Conservation (phyloP, 1,140 invertebrate species). For the Asbolus verrucosus region DNA sequence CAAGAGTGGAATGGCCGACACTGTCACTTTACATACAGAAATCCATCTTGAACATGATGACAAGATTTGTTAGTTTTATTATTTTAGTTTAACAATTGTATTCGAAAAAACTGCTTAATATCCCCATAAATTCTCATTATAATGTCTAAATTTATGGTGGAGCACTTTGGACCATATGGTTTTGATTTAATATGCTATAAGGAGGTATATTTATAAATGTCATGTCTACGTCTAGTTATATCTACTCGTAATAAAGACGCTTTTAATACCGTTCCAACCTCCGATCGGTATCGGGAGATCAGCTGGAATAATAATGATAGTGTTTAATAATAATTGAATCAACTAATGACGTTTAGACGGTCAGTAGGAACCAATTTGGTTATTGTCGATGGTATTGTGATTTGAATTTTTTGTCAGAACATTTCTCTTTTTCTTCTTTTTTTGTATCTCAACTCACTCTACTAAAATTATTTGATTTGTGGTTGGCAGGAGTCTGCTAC, state of each 20-base stretch:
- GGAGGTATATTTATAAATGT: slow-evolving; percentile 46
- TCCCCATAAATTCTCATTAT: slow-evolving; percentile 53
- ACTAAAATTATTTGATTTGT: too few relatives aligned
- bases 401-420: too few relatives aligned
- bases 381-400: too few relatives aligned
- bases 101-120: slow-evolving; percentile 49
- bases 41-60: slow-evolving; percentile 44
- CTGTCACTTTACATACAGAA: slow-evolving; percentile 35
- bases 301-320: background rate
- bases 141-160: slow-evolving; percentile 50
- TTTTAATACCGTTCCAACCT: too few relatives aligned
- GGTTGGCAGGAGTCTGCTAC: too few relatives aligned
- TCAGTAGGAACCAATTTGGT: too few relatives aligned
- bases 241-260: background rate
- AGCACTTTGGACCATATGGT: slow-evolving; percentile 50
- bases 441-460: too few relatives aligned
- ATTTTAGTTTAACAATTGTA: slow-evolving; percentile 43
- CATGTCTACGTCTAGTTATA: slow-evolving; percentile 17
- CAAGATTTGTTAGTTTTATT: slow-evolving; percentile 48
- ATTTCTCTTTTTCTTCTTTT: too few relatives aligned
- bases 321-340: too few relatives aligned
- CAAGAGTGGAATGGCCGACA: background rate
- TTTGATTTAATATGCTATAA: slow-evolving; percentile 51
- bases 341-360: too few relatives aligned
- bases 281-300: background rate